These are phyloP conservation scores for Oscheius sp. DNA, from an alignment of 2,888 invertebrate genomes.

Conservation along the genomic window DNA sequence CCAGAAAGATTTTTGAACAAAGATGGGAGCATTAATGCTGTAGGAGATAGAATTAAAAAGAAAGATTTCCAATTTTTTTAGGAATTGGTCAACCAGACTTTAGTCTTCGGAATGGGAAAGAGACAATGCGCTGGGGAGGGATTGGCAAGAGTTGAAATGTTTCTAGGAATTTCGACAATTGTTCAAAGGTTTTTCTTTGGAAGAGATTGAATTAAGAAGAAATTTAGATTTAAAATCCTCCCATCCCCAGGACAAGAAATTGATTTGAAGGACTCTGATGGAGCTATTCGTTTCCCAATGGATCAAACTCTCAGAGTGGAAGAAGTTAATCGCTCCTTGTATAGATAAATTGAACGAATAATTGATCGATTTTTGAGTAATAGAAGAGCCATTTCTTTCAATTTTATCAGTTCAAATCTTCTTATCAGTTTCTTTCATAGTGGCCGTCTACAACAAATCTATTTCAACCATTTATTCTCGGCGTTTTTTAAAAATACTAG, in stretches of 20 bases:
- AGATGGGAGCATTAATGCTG: conserved; percentile 44
- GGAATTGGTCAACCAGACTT: conserved; percentile 37
- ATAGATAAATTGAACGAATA: no score
- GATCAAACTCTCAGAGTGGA: conserved; percentile 19
- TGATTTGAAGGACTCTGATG: not conserved
- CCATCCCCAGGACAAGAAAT: not conserved
- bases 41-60: not conserved
- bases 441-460: no score
- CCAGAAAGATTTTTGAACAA: conserved; percentile 49
- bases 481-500: no score
- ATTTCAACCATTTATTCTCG: no score
- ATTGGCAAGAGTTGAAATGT: conserved; percentile 48
- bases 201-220: not conserved
- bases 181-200: conserved; percentile 45
- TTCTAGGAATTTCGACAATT: conserved; percentile 37
- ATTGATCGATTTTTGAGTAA: no score
- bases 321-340: conserved; percentile 21
- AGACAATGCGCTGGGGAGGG: conserved; percentile 51
- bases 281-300: not conserved
- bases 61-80: conserved; percentile 18
- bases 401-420: no score
- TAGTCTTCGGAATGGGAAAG: conserved; percentile 50
- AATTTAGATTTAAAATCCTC: conserved; percentile 10
- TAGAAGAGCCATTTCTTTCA: no score
- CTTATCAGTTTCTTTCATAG: no score